Evolutionary conservation across 2,888 invertebrate genomes (phyloP), one percentile per base, ranked within the genome.

Genomic region (Orthosia gothica): DNA sequence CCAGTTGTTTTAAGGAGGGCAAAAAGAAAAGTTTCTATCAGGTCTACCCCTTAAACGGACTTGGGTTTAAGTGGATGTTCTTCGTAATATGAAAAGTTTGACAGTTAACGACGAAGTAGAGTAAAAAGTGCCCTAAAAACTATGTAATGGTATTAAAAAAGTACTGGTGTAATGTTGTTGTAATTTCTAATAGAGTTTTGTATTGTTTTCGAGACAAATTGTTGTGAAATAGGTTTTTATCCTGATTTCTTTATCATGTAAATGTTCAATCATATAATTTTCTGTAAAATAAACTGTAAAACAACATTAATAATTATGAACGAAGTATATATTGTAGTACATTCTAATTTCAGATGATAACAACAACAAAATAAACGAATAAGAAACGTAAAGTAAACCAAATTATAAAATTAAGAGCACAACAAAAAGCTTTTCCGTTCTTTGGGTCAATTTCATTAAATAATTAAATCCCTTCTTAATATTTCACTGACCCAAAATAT

Each of bases 61-160:
- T 91, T 89, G 85, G 76, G 89, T 89, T 87, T 91, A 91, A 91
- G 90, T 89, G 88, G 90, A 91, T 88, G 86, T 89, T 91, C 89
- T 87, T 87, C 85, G 88, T 93, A 92, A 93, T 93, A 93, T 87
- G 92, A 92, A 94, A 94, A 94, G 83, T 94, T 94, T 82, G 86
- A 87, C 92, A 88, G 88, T 93, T 91, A 92, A 85, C 87, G 85
- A 89, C 79, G 74, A 87, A 91, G 90, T 90, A 88, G 88, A 87
- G 86, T 87, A 89, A 90, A 91, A 93, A 93, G 87, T 90, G 88
- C 87, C 88, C 86, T 90, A 90, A 82, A 87, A 89, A 90, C 90
- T 90, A 88, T 87, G 87, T 89, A 91, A 92, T 89, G 89, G 86
- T 87, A 87, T 89, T 87, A 87, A 85, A 88, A 83, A 84, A 83